Evolutionary conservation across 2,888 invertebrate species (phyloP).

Genomic region (Sepioteuthis lessoniana): DNA sequence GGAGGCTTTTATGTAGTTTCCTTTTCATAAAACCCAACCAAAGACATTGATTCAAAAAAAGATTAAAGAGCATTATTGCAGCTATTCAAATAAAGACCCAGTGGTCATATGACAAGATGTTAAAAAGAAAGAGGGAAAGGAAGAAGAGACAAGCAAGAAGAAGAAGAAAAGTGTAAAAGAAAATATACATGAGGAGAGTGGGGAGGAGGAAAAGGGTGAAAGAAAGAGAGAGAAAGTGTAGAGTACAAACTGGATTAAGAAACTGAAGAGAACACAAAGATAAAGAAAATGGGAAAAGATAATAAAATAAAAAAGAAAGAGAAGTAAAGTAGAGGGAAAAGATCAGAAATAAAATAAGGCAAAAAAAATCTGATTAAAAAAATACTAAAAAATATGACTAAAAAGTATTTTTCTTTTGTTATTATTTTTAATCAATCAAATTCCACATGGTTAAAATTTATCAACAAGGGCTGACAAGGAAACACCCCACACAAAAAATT

Average conservation of each 20-base stretch:
- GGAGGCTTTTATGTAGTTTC: neutral
- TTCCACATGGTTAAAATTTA: neutral
- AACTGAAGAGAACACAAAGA: neutral
- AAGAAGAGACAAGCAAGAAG: neutral
- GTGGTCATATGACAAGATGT: neutral
- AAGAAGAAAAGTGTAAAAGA: too few relatives aligned
- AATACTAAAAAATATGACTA: neutral
- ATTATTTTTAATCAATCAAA: neutral
- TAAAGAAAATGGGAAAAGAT: too few relatives aligned
- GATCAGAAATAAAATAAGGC: too few relatives aligned
- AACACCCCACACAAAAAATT: neutral
- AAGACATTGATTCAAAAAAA: constrained; percentile 13
- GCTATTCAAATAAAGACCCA: constrained; percentile 18
- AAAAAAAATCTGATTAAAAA: neutral
- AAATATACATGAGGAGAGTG: neutral
- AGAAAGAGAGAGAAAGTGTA: neutral
- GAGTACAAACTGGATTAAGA: too few relatives aligned
- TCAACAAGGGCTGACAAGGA: neutral
- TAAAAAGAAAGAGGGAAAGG: neutral
- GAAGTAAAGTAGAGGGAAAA: too few relatives aligned
- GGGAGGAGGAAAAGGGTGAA: neutral
- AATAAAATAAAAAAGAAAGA: too few relatives aligned
- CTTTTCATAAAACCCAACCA: neutral
- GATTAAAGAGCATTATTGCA: neutral
- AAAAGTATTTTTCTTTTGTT: neutral